phyloP scores from a whole-genome alignment of 2,888 invertebrate species.

The Campoplex nolae region DNA sequence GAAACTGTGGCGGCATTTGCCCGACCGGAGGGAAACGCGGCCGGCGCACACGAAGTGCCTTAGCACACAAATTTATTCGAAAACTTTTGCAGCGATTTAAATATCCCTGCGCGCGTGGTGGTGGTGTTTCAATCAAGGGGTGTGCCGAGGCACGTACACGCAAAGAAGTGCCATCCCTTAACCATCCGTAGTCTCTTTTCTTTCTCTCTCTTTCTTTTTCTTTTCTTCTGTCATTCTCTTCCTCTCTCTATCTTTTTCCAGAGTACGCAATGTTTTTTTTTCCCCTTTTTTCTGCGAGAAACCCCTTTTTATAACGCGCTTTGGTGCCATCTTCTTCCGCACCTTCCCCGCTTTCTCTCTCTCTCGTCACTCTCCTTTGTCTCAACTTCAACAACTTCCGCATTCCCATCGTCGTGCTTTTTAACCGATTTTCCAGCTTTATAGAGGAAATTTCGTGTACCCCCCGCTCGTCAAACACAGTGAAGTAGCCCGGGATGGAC shows the following conservation, averaged over 20 bases:
- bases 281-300: constrained; percentile 19
- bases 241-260: constrained; percentile 23
- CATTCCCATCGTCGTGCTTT: constrained; percentile 17
- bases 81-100: constrained; percentile 79
- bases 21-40: constrained; percentile 51
- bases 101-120: constrained; percentile 72
- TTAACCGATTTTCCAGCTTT: constrained; percentile 48
- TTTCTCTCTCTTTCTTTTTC: constrained; percentile 27
- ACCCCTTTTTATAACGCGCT: constrained; percentile 35
- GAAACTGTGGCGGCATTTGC: constrained; percentile 60
- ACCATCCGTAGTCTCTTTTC: constrained; percentile 31
- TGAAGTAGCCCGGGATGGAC: constrained; percentile 53
- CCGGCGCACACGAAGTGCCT: constrained; percentile 71
- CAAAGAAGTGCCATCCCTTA: constrained; percentile 57
- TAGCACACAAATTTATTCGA: constrained; percentile 79
- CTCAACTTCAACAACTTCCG: constrained; percentile 18
- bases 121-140: constrained; percentile 79
- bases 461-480: constrained; percentile 55
- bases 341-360: constrained; percentile 30
- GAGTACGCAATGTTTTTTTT: constrained; percentile 54
- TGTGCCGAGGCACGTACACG: constrained; percentile 70
- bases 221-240: constrained; percentile 22
- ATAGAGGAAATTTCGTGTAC: constrained; percentile 59
- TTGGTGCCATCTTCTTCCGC: constrained; percentile 48
- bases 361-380: constrained; percentile 24